Percentiles rank a stretch among this genome's conserved stretches.
These are phyloP conservation scores for Tiaroga cobitis DNA, from an alignment of 2,797 vertebrate genomes.

Conservation along the genomic window DNA sequence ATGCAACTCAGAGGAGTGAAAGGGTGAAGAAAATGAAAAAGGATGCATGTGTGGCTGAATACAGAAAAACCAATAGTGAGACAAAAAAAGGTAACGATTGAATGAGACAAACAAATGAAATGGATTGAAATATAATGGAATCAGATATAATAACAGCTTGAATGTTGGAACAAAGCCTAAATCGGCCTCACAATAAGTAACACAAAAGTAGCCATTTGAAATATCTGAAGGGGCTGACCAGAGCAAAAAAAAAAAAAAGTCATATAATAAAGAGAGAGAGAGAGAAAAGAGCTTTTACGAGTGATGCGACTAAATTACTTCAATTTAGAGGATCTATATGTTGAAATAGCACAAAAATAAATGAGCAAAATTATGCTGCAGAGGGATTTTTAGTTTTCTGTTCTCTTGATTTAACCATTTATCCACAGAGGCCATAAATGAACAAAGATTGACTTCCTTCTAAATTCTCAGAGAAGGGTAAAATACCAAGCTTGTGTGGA, in stretches of 20 bases:
- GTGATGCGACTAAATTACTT: not conserved
- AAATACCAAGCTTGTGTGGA: not conserved
- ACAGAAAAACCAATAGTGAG: not conserved
- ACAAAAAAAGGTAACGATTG: not conserved
- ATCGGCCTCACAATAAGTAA: not conserved
- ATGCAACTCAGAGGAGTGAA: not conserved
- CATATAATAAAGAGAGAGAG: not conserved
- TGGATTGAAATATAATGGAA: not conserved
- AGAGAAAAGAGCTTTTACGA: not conserved
- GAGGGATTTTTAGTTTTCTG: not conserved
- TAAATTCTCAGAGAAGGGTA: not conserved
- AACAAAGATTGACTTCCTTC: not conserved
- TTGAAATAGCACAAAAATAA: not conserved
- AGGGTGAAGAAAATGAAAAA: not conserved
- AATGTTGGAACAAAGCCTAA: not conserved
- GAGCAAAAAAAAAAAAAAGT: not conserved
- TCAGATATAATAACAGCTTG: not conserved
- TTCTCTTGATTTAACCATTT: conserved; percentile 2
- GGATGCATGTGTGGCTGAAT: not conserved
- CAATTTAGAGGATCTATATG: not conserved
- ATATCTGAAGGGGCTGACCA: not conserved
- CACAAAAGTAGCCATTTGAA: not conserved
- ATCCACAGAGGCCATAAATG: not conserved
- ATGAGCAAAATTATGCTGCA: not conserved
- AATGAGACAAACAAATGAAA: not conserved